These are phyloP conservation scores for Python bivittatus DNA, from an alignment of 2,113 vertebrate genomes.

Conservation along the genomic window DNA sequence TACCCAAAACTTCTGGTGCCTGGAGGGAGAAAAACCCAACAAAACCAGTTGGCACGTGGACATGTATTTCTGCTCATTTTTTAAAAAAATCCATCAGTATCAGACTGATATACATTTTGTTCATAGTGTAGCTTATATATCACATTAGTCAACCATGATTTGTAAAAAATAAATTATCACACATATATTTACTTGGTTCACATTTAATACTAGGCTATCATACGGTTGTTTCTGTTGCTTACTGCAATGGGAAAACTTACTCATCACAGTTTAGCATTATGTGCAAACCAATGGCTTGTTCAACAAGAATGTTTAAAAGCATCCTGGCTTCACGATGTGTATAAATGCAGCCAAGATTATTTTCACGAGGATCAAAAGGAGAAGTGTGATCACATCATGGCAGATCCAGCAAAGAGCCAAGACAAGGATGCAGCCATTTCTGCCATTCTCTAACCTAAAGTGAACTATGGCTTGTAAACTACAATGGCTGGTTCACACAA, in stretches of 20 bases:
- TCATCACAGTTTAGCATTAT: background rate
- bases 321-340: background rate
- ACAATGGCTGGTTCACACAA: too few relatives aligned
- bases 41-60: background rate
- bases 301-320: background rate
- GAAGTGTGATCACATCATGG: background rate
- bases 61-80: background rate
- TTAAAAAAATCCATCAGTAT: background rate
- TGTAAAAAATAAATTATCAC: background rate
- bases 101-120: background rate
- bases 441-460: background rate
- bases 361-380: background rate
- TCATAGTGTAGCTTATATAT: background rate
- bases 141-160: background rate
- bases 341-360: background rate
- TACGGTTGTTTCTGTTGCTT: background rate
- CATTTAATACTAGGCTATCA: background rate
- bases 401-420: background rate
- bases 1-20: conserved; percentile 72
- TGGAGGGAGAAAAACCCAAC: conserved; percentile 57
- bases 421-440: background rate
- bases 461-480: too few relatives aligned
- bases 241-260: background rate
- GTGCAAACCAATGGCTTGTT: background rate
- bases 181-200: background rate